These are phyloP conservation scores for Myotis brandtii DNA, from an alignment of 2,113 vertebrate species.

Conservation along the genomic window DNA sequence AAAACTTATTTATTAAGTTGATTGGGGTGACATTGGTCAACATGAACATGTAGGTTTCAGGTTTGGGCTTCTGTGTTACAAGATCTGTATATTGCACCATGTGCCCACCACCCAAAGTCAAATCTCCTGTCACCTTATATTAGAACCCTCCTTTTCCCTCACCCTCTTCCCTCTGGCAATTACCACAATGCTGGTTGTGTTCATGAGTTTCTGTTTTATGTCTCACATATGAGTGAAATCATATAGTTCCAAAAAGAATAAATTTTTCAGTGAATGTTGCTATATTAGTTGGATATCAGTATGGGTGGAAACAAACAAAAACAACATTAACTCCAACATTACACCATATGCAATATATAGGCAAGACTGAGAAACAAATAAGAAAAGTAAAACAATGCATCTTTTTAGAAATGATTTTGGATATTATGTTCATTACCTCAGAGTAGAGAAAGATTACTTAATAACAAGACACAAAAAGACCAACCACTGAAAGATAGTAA, in stretches of 20 bases:
- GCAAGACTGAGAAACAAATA: neutral
- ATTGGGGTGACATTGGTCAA: no score
- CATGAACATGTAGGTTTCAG: no score
- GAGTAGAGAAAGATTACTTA: neutral
- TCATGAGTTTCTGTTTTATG: no score
- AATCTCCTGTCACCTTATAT: no score
- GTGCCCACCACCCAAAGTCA: no score
- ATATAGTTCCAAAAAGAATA: neutral
- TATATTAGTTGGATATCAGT: neutral
- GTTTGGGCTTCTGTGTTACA: no score
- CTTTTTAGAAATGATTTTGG: neutral
- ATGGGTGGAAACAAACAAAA: neutral
- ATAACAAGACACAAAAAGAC: neutral
- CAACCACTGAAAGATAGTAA: neutral
- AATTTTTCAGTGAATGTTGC: neutral
- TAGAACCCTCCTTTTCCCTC: no score
- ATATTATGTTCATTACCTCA: neutral
- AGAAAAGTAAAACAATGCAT: neutral
- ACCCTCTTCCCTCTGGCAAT: no score
- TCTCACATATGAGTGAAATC: no score
- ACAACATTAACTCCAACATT: neutral
- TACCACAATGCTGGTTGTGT: no score
- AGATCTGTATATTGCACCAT: no score
- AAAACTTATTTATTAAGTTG: no score
- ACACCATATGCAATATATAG: neutral